These are phyloP conservation scores for Phytoseiulus persimilis DNA, from an alignment of 2,888 invertebrate genomes.

Conservation along the genomic window DNA sequence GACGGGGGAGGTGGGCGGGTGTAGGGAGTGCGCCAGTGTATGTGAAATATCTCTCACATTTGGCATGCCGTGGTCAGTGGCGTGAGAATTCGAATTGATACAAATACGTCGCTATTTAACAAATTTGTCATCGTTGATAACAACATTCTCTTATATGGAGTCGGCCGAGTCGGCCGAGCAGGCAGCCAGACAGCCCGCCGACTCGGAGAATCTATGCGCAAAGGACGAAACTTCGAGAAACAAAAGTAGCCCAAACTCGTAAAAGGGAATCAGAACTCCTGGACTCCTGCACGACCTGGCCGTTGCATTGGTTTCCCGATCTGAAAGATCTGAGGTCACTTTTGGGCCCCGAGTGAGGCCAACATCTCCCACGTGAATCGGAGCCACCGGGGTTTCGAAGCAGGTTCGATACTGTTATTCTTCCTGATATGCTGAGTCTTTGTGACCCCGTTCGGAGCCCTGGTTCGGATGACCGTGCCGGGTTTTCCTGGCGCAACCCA, in stretches of 20 bases:
- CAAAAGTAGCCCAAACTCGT: not conserved
- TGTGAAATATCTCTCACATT: slow-evolving; percentile 38
- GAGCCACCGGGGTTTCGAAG: no score
- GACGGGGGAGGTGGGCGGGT: not conserved
- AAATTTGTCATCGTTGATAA: slow-evolving; percentile 33
- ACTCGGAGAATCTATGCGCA: not conserved
- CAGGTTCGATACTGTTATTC: no score
- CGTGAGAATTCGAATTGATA: slow-evolving; percentile 35
- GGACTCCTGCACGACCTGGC: no score
- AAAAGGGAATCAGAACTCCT: not conserved
- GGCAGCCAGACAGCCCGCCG: not conserved
- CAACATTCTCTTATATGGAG: slow-evolving; percentile 5
- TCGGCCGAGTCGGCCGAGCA: not conserved
- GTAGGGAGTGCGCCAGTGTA: not conserved
- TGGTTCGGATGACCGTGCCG: no score
- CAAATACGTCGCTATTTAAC: slow-evolving; percentile 38
- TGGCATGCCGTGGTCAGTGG: slow-evolving; percentile 33
- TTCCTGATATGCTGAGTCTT: no score
- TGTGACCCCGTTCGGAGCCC: no score
- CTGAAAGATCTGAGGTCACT: no score
- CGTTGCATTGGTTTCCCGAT: no score
- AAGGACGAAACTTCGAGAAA: not conserved
- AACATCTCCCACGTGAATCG: no score
- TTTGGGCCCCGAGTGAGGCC: no score
- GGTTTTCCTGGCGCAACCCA: no score